A percentile compares a stretch with the other conserved stretches of the same genome.
Evolutionary conservation across 2,797 vertebrate genomes (phyloP).

Genomic region (Neopelma chrysocephalum): DNA sequence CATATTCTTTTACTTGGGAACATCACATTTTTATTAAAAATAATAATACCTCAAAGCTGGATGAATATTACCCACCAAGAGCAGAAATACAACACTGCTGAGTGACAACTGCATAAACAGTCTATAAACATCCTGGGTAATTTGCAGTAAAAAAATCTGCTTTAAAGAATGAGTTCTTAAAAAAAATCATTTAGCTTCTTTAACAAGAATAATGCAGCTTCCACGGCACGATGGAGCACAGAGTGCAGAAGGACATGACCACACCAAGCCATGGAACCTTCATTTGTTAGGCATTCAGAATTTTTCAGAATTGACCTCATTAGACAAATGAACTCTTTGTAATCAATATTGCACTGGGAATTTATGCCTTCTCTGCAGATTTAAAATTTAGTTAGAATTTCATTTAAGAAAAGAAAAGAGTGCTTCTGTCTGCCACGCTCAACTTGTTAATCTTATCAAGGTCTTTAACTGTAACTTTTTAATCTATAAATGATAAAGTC

Average conservation of each 20-base stretch:
- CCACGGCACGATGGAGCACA: background rate
- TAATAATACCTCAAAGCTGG: background rate
- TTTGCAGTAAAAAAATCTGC: background rate
- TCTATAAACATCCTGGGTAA: background rate
- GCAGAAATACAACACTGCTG: background rate
- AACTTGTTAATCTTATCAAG: background rate
- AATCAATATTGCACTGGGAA: background rate
- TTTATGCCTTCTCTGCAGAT: background rate
- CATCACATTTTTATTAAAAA: background rate
- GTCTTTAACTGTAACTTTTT: conserved; percentile 12
- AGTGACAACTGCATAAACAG: background rate
- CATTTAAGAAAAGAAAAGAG: background rate
- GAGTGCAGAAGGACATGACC: background rate
- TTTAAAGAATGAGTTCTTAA: background rate
- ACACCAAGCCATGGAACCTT: background rate
- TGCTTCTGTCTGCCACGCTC: background rate
- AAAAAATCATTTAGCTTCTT: background rate
- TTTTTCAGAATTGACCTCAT: background rate
- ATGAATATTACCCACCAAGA: background rate
- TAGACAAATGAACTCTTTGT: background rate
- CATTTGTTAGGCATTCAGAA: background rate
- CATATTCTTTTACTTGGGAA: background rate
- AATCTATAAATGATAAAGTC: background rate
- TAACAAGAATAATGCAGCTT: background rate
- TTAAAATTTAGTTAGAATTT: background rate